Evolutionary conservation across 2,888 invertebrate genomes (phyloP), one percentile per base, ranked within the genome.

Genomic region (Ochropacha duplaris): DNA sequence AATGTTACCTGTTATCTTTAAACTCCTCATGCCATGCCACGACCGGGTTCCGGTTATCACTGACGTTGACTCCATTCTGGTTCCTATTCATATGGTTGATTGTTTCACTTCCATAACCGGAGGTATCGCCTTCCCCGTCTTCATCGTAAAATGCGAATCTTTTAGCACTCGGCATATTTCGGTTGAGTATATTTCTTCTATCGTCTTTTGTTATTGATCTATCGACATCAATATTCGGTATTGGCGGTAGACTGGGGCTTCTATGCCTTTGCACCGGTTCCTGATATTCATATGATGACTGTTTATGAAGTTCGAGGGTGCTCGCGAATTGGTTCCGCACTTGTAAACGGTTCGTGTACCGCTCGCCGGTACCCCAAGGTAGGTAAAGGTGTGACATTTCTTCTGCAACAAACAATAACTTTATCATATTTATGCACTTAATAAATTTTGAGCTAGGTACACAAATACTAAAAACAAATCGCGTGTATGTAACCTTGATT

Each of bases 101-200:
- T 54, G 95, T 96, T 79, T 97, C 97, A 81, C 97, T 97, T 54
- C 96, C 96, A 86, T 97, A 97, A 39, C 97, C 97, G 31, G 97
- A 97, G 57, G 97, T 97, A 76, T 97, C 96, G 39, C 96, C 96
- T 76, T 96, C 96, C 56, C 93, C 94, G 68, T 93, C 91, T 73
- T 92, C 92, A 72, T 92, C 91, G 68, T 89, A 93, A 71, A 92
- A 90, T n/a, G 90, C 76, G 63, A 90, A 92, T 65, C 92, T 79
- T 57, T 93, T 89, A 19, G 90, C 87, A 56, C 88, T 88, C n/a
- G 87, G 86, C 65, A 88, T 81, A 62, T 92, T 90, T 51, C 90
- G 76, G 66, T 89, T 88, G 52, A 91, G 66, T 50, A 81, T 68
- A 61, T 81, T 71, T 56, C 79, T 81, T 61, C 79, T 83, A 9